Conservation (phyloP, 2,888 invertebrate species). For the Helicoverpa assulta region DNA sequence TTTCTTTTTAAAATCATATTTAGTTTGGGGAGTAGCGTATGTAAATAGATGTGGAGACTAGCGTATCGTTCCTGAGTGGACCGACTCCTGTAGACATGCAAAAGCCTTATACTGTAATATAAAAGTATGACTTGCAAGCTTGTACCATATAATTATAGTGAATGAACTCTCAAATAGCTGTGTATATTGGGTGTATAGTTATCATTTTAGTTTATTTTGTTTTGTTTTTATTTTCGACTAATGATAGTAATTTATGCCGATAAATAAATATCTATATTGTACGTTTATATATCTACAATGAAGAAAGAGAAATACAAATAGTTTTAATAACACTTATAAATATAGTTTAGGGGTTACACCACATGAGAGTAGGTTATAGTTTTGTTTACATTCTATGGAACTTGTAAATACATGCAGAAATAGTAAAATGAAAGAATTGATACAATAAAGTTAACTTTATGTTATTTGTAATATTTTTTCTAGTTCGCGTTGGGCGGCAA, state of each 20-base stretch:
- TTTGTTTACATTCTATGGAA: constrained; percentile 87
- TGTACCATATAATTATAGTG: constrained; percentile 86
- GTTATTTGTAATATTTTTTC: constrained; percentile 87
- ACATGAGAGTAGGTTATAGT: constrained; percentile 86
- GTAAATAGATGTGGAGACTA: constrained; percentile 75
- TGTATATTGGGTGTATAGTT: constrained; percentile 90
- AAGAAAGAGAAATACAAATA: constrained; percentile 88
- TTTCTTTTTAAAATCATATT: constrained; percentile 76
- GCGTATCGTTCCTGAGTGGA: constrained; percentile 66
- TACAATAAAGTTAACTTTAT: constrained; percentile 87
- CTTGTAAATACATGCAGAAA: constrained; percentile 88
- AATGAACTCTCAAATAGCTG: constrained; percentile 84
- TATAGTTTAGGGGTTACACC: constrained; percentile 88
- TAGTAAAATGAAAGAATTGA: constrained; percentile 86
- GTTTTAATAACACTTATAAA: constrained; percentile 87
- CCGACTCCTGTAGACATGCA: constrained; percentile 79
- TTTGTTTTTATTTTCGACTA: constrained; percentile 86
- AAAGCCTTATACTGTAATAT: constrained; percentile 87
- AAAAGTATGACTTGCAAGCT: constrained; percentile 80
- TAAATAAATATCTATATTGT: constrained; percentile 85
- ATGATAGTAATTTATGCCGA: constrained; percentile 90
- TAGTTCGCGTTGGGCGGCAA: constrained; percentile 74
- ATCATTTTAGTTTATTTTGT: constrained; percentile 82
- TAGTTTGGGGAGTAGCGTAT: constrained; percentile 71
- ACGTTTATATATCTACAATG: constrained; percentile 83